These are phyloP conservation scores for Apteryx mantelli DNA, from an alignment of 2,113 vertebrate genomes.

Conservation along the genomic window DNA sequence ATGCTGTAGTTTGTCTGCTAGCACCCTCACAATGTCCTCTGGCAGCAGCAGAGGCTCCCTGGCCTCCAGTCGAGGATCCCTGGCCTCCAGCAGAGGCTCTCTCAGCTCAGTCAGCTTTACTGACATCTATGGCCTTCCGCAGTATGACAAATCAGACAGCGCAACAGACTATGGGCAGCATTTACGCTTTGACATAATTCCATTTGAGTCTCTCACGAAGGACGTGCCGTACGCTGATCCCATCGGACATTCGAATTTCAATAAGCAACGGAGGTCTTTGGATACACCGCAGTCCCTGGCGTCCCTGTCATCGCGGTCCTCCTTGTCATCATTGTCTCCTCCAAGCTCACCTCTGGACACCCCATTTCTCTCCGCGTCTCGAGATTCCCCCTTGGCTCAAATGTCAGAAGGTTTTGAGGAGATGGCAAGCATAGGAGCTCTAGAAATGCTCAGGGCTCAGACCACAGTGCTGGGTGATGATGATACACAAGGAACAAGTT, in stretches of 20 bases:
- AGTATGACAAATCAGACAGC: conserved; percentile 88
- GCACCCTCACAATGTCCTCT: conserved; percentile 93
- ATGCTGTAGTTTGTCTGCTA: conserved; percentile 88
- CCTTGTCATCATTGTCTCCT: conserved; percentile 93
- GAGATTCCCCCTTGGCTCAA: conserved; percentile 90
- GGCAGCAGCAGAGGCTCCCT: conserved; percentile 95
- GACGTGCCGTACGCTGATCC: conserved; percentile 75
- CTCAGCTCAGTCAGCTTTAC: conserved; percentile 97
- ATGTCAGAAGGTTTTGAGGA: conserved; percentile 93
- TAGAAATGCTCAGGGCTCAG: conserved; percentile 86
- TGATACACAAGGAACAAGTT: conserved; percentile 62
- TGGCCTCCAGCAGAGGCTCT: conserved; percentile 94
- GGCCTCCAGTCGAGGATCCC: conserved; percentile 92
- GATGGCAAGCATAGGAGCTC: conserved; percentile 83
- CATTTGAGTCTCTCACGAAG: conserved; percentile 81
- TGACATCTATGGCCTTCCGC: conserved; percentile 95
- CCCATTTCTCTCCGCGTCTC: conserved; percentile 87
- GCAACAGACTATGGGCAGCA: conserved; percentile 79
- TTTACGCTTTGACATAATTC: conserved; percentile 87
- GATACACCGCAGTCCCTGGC: conserved; percentile 95
- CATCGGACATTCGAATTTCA: conserved; percentile 72
- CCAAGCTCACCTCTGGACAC: conserved; percentile 97
- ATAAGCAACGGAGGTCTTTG: conserved; percentile 86
- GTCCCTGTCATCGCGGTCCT: conserved; percentile 93
- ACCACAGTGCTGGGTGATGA: conserved; percentile 72